A percentile compares a stretch with the other conserved stretches of the same genome.
Conservation (phyloP, 2,113 vertebrate genomes). For the Butorides virescens region DNA sequence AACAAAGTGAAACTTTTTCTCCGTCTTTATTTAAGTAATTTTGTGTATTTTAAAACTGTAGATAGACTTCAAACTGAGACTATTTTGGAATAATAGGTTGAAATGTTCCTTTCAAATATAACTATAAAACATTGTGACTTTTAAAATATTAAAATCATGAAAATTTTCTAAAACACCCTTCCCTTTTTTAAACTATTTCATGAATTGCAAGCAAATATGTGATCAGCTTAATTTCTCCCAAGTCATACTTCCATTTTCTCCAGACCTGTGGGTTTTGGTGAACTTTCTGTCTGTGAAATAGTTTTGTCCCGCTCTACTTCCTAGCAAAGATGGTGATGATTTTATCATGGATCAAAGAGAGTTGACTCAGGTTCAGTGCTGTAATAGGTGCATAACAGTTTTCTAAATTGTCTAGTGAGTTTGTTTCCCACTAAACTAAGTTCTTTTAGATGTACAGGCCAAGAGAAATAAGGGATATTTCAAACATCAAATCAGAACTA, state of each 20-base stretch:
- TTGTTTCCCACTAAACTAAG: not conserved
- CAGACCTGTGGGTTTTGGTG: not conserved
- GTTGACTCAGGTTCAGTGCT: not conserved
- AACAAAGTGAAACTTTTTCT: not conserved
- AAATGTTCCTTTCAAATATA: not conserved
- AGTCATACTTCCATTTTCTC: not conserved
- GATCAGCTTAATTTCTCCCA: not conserved
- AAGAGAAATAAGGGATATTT: not conserved
- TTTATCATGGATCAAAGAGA: not conserved
- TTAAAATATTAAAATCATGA: not conserved
- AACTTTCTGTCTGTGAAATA: not conserved
- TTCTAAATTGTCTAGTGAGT: not conserved
- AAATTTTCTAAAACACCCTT: not conserved
- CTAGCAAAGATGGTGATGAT: not conserved
- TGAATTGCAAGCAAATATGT: not conserved
- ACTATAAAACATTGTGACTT: not conserved
- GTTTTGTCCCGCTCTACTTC: not conserved
- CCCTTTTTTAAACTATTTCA: not conserved
- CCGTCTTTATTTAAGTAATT: not conserved
- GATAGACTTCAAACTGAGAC: not conserved
- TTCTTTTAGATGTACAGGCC: not conserved
- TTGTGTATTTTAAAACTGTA: not conserved
- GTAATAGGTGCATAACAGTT: not conserved
- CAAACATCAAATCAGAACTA: not conserved
- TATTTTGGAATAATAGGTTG: not conserved